A percentile compares a stretch with the other conserved stretches of the same genome.
Evolutionary conservation across 1,140 invertebrate species (phyloP).

Genomic region (Neoseiulus cucumeris): DNA sequence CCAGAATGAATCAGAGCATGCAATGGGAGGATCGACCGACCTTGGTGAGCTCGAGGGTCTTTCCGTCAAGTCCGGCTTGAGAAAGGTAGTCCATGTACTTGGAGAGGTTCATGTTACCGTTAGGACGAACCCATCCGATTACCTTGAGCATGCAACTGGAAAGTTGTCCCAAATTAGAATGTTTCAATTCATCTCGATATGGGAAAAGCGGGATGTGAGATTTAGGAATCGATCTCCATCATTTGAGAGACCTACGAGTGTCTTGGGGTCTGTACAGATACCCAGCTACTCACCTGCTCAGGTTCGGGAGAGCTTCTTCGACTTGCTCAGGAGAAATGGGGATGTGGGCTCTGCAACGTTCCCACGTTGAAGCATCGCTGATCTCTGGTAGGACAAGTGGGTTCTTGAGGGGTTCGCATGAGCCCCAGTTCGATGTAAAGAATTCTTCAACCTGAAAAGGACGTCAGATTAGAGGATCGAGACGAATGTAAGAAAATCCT

Average conservation of each 20-base stretch:
- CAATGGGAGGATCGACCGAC: background rate
- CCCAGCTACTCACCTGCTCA: no score
- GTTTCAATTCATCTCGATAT: no score
- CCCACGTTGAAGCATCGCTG: background rate
- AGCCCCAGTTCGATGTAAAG: slow-evolving; percentile 6
- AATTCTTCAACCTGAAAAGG: background rate
- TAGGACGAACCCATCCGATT: slow-evolving; percentile 1
- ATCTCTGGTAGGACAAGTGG: background rate
- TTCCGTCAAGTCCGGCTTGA: background rate
- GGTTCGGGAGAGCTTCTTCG: background rate
- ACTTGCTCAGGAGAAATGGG: background rate
- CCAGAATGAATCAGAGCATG: no score
- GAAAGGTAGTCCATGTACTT: slow-evolving; percentile 10
- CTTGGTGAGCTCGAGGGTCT: slow-evolving; percentile 6
- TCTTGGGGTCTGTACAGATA: no score
- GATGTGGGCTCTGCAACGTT: slow-evolving; percentile 2
- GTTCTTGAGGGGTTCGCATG: slow-evolving; percentile 3
- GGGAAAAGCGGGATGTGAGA: no score
- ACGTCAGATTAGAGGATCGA: no score
- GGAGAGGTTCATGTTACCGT: slow-evolving; percentile 1
- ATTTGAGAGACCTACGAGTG: no score
- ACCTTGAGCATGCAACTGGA: background rate
- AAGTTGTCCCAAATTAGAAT: no score
- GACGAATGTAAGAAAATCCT: no score
- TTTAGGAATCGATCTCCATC: no score